These are phyloP conservation scores for Scolopax mira DNA, from an alignment of 2,113 vertebrate genomes.

Conservation along the genomic window DNA sequence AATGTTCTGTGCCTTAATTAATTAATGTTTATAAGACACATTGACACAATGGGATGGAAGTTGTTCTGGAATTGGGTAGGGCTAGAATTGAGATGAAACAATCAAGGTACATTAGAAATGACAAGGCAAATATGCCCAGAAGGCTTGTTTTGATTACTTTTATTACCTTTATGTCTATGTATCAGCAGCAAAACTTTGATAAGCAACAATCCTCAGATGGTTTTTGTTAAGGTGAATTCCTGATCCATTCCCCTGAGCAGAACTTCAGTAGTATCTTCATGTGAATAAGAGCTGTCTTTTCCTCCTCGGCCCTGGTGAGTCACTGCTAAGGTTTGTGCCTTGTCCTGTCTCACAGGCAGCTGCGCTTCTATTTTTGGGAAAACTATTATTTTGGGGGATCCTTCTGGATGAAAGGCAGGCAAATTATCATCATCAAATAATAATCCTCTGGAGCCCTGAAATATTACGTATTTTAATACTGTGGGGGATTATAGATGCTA, in stretches of 20 bases:
- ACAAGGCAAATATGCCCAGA: neutral
- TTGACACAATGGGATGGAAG: neutral
- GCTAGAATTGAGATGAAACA: neutral
- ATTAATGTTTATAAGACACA: accelerated
- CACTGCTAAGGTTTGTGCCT: neutral
- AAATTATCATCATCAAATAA: neutral
- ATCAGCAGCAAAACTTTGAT: neutral
- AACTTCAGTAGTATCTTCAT: neutral
- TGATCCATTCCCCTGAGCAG: neutral
- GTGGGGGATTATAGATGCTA: neutral
- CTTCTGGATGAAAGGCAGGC: neutral
- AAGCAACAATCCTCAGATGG: neutral
- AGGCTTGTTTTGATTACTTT: neutral
- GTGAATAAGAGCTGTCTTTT: neutral
- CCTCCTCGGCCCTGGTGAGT: neutral
- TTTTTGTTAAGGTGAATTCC: neutral
- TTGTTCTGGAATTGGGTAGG: neutral
- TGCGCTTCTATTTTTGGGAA: neutral
- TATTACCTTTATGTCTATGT: neutral
- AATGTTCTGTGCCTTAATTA: neutral
- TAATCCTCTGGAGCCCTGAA: neutral
- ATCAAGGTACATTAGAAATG: neutral
- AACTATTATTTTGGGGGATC: neutral
- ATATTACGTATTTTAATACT: neutral
- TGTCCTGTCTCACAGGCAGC: neutral